Conservation (phyloP, 2,113 vertebrate genomes). For the Vulpes lagopus region DNA sequence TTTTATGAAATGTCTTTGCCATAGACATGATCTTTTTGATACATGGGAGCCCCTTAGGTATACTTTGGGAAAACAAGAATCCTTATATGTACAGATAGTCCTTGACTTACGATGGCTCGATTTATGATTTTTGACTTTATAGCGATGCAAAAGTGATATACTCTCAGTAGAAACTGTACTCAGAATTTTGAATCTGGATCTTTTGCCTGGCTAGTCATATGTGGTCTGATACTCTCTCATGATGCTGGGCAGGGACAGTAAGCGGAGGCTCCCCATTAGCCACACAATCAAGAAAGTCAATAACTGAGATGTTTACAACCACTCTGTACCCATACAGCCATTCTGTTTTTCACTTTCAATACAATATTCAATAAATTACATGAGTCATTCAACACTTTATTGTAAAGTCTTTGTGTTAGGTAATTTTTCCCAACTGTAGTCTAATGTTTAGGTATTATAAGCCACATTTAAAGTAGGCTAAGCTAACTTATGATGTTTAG, state of each 20-base stretch:
- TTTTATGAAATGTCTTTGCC: conserved; percentile 50
- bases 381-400: neutral
- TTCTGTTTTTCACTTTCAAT: neutral
- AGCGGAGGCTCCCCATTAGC: neutral
- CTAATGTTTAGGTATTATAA: neutral
- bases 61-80: conserved; percentile 47
- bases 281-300: neutral
- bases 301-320: neutral
- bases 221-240: neutral
- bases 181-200: neutral
- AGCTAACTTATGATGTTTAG: neutral
- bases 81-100: neutral
- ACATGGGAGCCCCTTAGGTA: neutral
- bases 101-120: neutral
- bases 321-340: neutral
- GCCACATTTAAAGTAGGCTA: neutral
- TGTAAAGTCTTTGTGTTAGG: neutral
- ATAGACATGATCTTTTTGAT: conserved; percentile 42
- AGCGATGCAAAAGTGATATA: neutral
- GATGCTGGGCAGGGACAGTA: neutral
- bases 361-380: neutral
- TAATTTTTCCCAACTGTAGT: neutral
- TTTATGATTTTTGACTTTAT: neutral
- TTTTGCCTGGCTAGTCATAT: neutral
- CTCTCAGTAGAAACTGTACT: neutral